Conservation (phyloP, 1,140 invertebrate genomes). For the Capitella teleta region DNA sequence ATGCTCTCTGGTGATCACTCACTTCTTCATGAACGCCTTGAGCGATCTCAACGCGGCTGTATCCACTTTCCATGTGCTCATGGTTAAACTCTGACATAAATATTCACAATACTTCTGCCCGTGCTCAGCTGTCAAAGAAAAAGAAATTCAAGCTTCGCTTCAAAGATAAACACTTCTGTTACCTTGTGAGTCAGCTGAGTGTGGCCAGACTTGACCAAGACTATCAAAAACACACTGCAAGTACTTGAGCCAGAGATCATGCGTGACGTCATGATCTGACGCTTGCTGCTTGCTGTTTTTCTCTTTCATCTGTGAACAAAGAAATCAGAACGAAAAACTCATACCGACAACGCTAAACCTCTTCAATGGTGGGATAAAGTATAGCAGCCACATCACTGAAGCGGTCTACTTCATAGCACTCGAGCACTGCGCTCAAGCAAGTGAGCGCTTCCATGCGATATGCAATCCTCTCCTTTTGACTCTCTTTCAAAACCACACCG, state of each 20-base stretch:
- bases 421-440: conserved; percentile 60
- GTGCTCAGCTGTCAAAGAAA: not conserved
- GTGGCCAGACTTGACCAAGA: not conserved
- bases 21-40: not conserved
- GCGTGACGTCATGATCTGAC: not conserved
- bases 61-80: not conserved
- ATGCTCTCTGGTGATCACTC: too few species aligned
- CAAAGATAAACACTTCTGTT: not conserved
- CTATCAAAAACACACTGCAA: not conserved
- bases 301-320: not conserved
- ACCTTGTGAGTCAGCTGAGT: not conserved
- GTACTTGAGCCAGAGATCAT: not conserved
- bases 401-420: conserved; percentile 58
- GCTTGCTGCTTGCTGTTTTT: not conserved
- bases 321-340: not conserved
- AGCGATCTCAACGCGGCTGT: not conserved
- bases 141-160: not conserved
- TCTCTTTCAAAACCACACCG: conserved; percentile 61
- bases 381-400: conserved; percentile 66
- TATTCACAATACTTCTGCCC: not conserved
- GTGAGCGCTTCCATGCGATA: conserved; percentile 65
- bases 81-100: not conserved
- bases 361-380: conserved; percentile 22
- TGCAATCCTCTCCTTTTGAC: conserved; percentile 61
- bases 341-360: conserved; percentile 12